Evolutionary conservation across 2,113 vertebrate genomes (phyloP), one percentile per base, ranked within the genome.

Genomic region (Oenanthe oenanthe): DNA sequence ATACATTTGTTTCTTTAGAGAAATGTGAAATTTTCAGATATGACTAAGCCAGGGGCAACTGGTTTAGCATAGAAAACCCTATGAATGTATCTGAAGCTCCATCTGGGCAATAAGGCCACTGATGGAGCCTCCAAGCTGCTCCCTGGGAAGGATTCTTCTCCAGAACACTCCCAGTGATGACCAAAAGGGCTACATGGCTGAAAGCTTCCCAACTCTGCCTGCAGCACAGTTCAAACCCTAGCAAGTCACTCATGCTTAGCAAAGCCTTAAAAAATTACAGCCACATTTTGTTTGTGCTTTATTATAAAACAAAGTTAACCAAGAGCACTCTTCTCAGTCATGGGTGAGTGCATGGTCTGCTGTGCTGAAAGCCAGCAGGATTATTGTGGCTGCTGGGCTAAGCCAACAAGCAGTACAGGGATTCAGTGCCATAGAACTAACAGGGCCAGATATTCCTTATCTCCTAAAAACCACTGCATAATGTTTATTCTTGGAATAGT

Each of bases 31-130:
- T 75, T 89, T 56, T 40, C 36, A 67, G 48, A 60, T 53, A 74
- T 8, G 36, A 56, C n/a, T 60, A 74, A 84, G 65, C n/a, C 61
- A 58, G 29, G 34, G 32, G 16, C 47, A 74, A 50, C 12, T 32
- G 26, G 32, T 76, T 95, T 62, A 89, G 61, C 76, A 73, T 31
- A 86, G 28, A 93, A 94, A 93, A 77, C 68, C 17, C 48, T 51
- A 13, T 31, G 36, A 93, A 92, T 57, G 17, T 7, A 16, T 56
- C 43, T 57, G 70, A 93, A 93, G 43, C 3, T 31, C 28, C 5
- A 67, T 10, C 53, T 50, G 51, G 56, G 54, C 54, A 83, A 34
- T 28, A 70, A 84, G 43, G 14, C 72, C 29, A 53, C 4, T 74
- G 66, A 60, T 28, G 12, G 21, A 40, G 15, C 17, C 60, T 74